These are phyloP conservation scores for Drosophila fungiperda DNA, from an alignment of 2,888 invertebrate genomes.

Conservation along the genomic window DNA sequence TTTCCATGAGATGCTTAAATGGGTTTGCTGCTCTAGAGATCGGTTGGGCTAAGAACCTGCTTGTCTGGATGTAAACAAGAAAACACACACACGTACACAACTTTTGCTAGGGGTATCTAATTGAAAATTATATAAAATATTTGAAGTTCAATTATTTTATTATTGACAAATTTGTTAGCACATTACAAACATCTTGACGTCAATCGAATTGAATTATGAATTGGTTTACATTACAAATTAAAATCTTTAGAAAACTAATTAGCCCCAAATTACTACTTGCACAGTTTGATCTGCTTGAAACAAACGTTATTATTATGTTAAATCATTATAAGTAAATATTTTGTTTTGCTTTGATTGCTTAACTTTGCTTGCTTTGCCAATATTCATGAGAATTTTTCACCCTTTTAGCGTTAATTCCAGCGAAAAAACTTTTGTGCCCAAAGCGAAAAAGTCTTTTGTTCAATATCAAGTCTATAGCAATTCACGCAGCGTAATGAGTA, in stretches of 20 bases:
- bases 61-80: not conserved
- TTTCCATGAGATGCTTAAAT: slow-evolving; percentile 11
- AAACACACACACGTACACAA: not conserved
- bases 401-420: slow-evolving; percentile 40
- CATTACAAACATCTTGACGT: not conserved
- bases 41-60: slow-evolving; percentile 8
- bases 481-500: slow-evolving; percentile 44
- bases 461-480: slow-evolving; percentile 23
- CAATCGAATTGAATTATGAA: not conserved
- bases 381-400: slow-evolving; percentile 31
- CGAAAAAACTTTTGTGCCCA: slow-evolving; percentile 7
- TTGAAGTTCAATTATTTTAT: not conserved
- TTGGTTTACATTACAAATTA: not conserved
- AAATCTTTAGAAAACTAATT: slow-evolving; percentile 10
- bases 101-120: not conserved
- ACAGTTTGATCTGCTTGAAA: not conserved
- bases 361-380: not conserved
- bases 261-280: slow-evolving; percentile 10
- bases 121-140: no score
- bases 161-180: not conserved
- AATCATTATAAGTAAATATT: no score
- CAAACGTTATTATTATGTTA: not conserved
- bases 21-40: slow-evolving; percentile 19
- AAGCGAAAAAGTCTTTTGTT: not conserved
- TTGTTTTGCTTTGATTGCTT: no score